Evolutionary conservation across 1,140 invertebrate genomes (phyloP), one percentile per base, ranked within the genome.

Genomic region (Drosophila arizonae): DNA sequence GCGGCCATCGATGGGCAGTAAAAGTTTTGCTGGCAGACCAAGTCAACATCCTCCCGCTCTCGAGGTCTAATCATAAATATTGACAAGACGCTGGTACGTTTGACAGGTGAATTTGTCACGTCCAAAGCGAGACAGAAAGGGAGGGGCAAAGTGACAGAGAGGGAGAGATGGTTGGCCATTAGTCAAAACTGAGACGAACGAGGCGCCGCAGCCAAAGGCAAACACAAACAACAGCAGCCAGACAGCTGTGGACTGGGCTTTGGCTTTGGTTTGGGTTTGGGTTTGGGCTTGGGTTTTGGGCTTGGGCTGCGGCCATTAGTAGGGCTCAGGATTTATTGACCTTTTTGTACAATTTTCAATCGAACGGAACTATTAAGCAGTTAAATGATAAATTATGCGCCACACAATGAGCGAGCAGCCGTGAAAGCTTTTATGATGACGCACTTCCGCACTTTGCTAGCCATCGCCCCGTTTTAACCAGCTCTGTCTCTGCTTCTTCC

Each of bases 311-410:
- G 57, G 60, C 73, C 66, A 67, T 77, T 79, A 79, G 76, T 73
- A 73, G 55, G 46, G 39, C 62, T 71, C 54, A 39, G 6, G 8
- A 87, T 79, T 87, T 87, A 87, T 87, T 65, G 73, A 75, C 33
- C 57, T 71, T 64, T 50, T 72, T 72, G 63, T 72, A 74, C 72
- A 69, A 72, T 80, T 88, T 84, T 84, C 84, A 88, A 88, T 88
- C 70, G 66, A 80, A 74, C 79, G 84, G 84, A 88, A 88, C 84
- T 88, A 88, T 88, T 88, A 88, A 84, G 80, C 84, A 88, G 84
- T 88, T 88, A 88, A 88, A 88, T 88, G 84, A 88, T 88, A 88
- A 88, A 88, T 88, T 88, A 88, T 88, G 84, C 82, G 82, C 77
- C 79, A 70, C 84, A 88, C 84, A 88, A 86, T 86, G 86, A 86